A percentile compares a stretch with the other conserved stretches of the same genome.
These are phyloP conservation scores for Drosophila bipectinata DNA, from an alignment of 1,140 invertebrate genomes.

Conservation along the genomic window DNA sequence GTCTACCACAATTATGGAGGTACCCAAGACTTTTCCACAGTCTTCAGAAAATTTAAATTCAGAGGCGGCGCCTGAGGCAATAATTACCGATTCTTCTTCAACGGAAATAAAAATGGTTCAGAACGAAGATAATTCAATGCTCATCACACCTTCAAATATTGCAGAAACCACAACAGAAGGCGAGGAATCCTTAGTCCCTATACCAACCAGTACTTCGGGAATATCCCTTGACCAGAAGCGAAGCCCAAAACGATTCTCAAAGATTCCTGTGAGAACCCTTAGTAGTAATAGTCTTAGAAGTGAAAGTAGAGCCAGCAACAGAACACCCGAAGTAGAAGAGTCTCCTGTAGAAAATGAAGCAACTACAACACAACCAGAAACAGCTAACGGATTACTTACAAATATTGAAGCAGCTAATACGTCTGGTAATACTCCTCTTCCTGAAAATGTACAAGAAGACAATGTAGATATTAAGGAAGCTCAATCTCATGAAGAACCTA, in stretches of 20 bases:
- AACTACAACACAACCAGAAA: neutral
- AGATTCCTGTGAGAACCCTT: slow-evolving; percentile 66
- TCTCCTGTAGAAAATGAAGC: neutral
- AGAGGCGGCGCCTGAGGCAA: too few relatives aligned
- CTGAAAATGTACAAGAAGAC: neutral
- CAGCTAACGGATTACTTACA: neutral
- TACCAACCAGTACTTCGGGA: neutral
- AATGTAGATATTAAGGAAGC: neutral
- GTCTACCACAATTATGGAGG: neutral
- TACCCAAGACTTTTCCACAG: neutral
- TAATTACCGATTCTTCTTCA: neutral
- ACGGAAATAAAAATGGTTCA: neutral
- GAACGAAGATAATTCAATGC: neutral
- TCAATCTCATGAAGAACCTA: neutral
- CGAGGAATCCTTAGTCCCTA: neutral
- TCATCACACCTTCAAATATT: too few relatives aligned
- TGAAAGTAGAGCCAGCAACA: slow-evolving; percentile 46
- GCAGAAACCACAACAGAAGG: neutral
- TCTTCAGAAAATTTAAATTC: neutral
- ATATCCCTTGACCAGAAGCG: slow-evolving; percentile 17
- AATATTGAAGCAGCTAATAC: neutral
- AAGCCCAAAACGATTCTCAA: slow-evolving; percentile 57
- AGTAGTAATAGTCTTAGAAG: slow-evolving; percentile 58
- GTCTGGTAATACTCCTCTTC: neutral
- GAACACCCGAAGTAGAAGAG: slow-evolving; percentile 11